Percentiles rank a stretch among this genome's conserved stretches.
Conservation (phyloP, 2,113 vertebrate species). For the Tinamus guttatus region DNA sequence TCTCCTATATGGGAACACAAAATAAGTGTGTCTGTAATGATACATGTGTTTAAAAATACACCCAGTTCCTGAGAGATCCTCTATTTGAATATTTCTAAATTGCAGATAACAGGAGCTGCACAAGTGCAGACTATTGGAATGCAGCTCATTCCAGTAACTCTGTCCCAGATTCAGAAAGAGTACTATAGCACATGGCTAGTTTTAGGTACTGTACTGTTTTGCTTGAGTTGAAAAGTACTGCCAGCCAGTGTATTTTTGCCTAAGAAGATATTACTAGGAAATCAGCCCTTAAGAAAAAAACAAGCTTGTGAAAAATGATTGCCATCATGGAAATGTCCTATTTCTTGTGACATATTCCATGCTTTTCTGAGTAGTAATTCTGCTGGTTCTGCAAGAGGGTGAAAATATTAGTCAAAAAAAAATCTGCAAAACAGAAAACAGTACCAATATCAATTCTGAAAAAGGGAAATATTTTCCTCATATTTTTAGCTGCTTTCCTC, state of each 20-base stretch:
- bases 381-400: neutral
- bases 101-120: neutral
- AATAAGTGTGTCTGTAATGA: fast-evolving
- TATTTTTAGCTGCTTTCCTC: neutral
- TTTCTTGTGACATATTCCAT: neutral
- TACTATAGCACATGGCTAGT: neutral
- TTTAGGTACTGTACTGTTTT: neutral
- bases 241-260: neutral
- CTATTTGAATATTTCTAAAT: neutral
- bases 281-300: neutral
- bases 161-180: neutral
- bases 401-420: neutral
- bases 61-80: neutral
- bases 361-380: neutral
- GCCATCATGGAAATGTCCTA: neutral
- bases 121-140: neutral
- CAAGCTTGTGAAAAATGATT: neutral
- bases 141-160: neutral
- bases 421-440: neutral
- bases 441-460: neutral
- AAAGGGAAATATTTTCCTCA: neutral
- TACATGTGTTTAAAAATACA: neutral
- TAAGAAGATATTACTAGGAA: neutral
- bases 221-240: fast-evolving
- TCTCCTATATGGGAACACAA: neutral